Percentiles rank a stretch among this genome's conserved stretches.
These are phyloP conservation scores for Zoanthus solanderi DNA, from an alignment of 92 coral and sea anemone species.

Conservation along the genomic window DNA sequence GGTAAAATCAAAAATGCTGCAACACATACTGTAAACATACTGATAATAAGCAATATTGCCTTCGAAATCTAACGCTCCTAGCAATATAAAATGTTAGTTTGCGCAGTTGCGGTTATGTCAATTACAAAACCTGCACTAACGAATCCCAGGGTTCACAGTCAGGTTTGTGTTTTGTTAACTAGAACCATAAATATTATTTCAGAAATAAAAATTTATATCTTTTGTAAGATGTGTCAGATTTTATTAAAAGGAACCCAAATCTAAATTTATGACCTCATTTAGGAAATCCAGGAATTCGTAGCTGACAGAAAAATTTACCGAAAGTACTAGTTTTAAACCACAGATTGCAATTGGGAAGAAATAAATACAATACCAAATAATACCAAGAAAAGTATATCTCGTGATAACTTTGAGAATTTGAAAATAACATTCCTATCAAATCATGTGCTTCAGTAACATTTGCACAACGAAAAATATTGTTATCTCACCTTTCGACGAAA, in stretches of 20 bases:
- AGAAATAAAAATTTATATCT: background rate
- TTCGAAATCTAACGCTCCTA: too few relatives aligned
- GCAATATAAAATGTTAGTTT: too few relatives aligned
- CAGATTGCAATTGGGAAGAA: background rate
- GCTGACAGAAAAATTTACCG: background rate
- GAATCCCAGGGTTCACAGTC: background rate
- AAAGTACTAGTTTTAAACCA: background rate
- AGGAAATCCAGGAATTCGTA: background rate
- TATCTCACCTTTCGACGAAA: constrained; percentile 82
- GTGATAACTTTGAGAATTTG: background rate
- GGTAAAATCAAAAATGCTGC: too few relatives aligned
- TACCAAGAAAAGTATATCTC: background rate
- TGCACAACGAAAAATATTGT: constrained; percentile 40
- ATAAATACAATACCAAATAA: background rate
- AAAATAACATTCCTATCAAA: constrained; percentile 40
- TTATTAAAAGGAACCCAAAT: background rate
- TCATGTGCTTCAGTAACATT: constrained; percentile 28
- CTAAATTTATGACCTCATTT: background rate
- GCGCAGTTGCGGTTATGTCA: too few relatives aligned
- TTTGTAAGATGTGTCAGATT: background rate
- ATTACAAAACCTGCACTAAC: too few relatives aligned
- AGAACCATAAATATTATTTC: background rate
- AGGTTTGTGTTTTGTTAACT: background rate
- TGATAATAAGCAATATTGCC: too few relatives aligned
- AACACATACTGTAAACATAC: too few relatives aligned